Evolutionary conservation across 2,888 invertebrate species (phyloP).

Genomic region (Andrena camellia): DNA sequence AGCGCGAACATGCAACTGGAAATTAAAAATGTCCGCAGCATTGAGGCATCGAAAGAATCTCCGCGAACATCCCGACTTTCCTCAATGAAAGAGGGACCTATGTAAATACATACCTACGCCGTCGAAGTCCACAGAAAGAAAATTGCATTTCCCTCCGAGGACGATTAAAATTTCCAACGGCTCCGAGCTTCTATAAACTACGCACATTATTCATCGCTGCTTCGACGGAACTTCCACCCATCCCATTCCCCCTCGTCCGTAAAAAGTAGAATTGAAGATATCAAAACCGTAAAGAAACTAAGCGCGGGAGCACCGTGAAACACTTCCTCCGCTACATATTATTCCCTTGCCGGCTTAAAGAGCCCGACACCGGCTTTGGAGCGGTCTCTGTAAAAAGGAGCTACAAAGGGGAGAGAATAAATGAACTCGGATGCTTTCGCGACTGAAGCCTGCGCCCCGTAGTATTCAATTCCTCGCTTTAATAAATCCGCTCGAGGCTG

Average conservation of each 20-base stretch:
- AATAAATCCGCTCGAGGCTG: constrained; percentile 2
- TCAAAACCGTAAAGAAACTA: constrained; percentile 30
- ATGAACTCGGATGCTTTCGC: constrained; percentile 23
- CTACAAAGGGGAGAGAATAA: constrained; percentile 17
- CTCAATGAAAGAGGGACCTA: neutral
- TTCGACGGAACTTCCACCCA: constrained; percentile 27
- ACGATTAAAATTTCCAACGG: constrained; percentile 56
- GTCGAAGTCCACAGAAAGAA: constrained; percentile 41
- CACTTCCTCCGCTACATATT: constrained; percentile 35
- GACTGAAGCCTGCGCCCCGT: neutral
- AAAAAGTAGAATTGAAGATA: constrained; percentile 24
- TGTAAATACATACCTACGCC: constrained; percentile 33
- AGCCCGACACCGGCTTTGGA: constrained; percentile 6
- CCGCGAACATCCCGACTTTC: neutral
- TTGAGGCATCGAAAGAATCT: neutral
- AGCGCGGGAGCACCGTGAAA: constrained; percentile 32
- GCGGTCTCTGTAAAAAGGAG: constrained; percentile 4
- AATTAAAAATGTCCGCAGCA: neutral
- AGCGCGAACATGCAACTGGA: neutral
- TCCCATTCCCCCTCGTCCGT: neutral
- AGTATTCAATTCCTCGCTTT: constrained; percentile 8
- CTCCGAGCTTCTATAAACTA: constrained; percentile 42
- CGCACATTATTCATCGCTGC: constrained; percentile 42
- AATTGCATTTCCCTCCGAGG: constrained; percentile 30
- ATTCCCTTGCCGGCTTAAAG: constrained; percentile 23